Evolutionary conservation across 1,140 invertebrate species (phyloP).

Genomic region (Trypoxylus dichotomus): DNA sequence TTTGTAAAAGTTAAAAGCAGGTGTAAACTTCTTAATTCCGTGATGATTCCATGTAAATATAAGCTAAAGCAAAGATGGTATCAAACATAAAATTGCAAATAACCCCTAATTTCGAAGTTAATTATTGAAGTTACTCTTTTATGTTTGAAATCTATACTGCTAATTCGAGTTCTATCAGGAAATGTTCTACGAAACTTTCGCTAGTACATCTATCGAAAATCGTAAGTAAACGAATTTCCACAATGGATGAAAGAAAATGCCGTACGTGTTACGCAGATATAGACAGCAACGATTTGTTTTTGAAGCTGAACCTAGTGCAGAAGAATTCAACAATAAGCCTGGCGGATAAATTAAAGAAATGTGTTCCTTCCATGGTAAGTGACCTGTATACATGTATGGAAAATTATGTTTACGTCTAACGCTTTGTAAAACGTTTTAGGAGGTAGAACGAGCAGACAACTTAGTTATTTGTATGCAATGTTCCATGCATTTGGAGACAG

Average conservation of each 20-base stretch:
- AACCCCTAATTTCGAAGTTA: too few species aligned
- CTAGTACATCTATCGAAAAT: too few species aligned
- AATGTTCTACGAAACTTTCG: too few species aligned
- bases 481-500: neutral
- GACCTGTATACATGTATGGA: neutral
- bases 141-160: too few species aligned
- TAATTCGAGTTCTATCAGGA: too few species aligned
- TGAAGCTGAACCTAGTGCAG: neutral
- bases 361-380: conserved; percentile 12
- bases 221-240: neutral
- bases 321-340: neutral
- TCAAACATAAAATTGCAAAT: too few species aligned
- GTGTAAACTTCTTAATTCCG: too few species aligned
- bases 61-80: too few species aligned
- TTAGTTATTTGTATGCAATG: neutral
- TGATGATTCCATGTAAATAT: too few species aligned
- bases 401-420: neutral
- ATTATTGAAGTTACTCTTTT: too few species aligned
- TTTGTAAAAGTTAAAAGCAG: too few species aligned
- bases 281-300: neutral
- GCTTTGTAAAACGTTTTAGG: neutral
- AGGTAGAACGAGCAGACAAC: neutral
- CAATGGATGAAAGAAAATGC: neutral
- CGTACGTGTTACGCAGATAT: neutral
- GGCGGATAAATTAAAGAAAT: neutral